A percentile compares a stretch with the other conserved stretches of the same genome.
phyloP scores from a whole-genome alignment of 2,113 vertebrate genomes.

The Notechis scutatus region DNA sequence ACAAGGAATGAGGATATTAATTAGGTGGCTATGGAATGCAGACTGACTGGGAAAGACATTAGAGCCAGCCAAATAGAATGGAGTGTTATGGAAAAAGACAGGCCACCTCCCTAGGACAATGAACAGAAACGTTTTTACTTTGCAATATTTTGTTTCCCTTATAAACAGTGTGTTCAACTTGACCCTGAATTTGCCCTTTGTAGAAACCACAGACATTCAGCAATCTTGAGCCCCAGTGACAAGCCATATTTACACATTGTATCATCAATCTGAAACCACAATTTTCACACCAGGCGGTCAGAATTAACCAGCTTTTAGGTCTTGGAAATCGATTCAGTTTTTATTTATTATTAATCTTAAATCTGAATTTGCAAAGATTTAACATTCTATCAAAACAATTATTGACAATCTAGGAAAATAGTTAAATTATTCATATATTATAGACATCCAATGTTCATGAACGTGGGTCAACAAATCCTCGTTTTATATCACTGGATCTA shows the following conservation, averaged over 20 bases:
- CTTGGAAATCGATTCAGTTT: not conserved
- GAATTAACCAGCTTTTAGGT: not conserved
- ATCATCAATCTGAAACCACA: constrained; percentile 2
- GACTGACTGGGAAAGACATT: no score
- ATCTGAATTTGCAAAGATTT: not conserved
- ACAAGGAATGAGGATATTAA: not conserved
- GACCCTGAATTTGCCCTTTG: not conserved
- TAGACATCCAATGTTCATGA: not conserved
- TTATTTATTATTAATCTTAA: not conserved
- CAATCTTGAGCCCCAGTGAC: not conserved
- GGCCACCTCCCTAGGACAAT: not conserved
- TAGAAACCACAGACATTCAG: not conserved
- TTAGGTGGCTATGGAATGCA: not conserved
- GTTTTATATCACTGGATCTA: not conserved
- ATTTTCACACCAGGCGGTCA: not conserved
- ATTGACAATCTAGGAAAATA: not conserved
- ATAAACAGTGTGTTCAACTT: not conserved
- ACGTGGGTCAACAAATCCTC: not conserved
- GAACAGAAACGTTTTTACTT: not conserved
- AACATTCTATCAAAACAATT: not conserved
- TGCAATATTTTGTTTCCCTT: not conserved
- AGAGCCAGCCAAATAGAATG: not conserved
- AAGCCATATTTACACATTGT: not conserved
- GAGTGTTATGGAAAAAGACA: not conserved
- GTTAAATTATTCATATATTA: not conserved